phyloP scores from a whole-genome alignment of 2,888 invertebrate species.

The Pyrochroa serraticornis region DNA sequence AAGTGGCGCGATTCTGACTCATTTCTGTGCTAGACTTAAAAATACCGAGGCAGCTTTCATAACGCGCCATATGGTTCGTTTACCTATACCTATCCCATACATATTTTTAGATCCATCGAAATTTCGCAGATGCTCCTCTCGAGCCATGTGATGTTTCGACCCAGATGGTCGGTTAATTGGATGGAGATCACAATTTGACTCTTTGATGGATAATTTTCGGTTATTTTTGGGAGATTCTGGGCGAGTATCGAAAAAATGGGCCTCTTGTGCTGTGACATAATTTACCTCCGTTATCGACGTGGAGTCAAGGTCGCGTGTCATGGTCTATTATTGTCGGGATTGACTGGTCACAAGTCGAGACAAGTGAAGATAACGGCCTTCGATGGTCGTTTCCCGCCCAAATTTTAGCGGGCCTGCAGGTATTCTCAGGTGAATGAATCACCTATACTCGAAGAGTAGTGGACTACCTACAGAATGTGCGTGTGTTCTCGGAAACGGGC shows the following conservation, averaged over 20 bases:
- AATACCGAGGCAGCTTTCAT: background rate
- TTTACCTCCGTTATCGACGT: too few relatives aligned
- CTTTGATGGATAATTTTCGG: too few relatives aligned
- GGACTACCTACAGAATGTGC: conserved; percentile 1
- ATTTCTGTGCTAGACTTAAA: background rate
- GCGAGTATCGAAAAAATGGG: too few relatives aligned
- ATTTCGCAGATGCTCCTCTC: conserved; percentile 16
- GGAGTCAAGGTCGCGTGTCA: too few relatives aligned
- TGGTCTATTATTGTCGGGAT: too few relatives aligned
- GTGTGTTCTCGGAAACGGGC: background rate
- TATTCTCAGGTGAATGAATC: conserved; percentile 18
- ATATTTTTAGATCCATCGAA: conserved; percentile 18
- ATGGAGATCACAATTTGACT: background rate
- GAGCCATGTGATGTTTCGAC: conserved; percentile 7
- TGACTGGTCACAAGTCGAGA: too few relatives aligned
- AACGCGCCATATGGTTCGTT: conserved; percentile 13
- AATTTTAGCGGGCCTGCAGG: conserved; percentile 28
- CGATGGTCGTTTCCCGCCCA: conserved; percentile 15
- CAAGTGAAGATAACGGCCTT: background rate
- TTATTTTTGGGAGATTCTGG: too few relatives aligned
- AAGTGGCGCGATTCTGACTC: conserved; percentile 6
- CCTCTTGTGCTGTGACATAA: too few relatives aligned
- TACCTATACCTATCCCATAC: conserved; percentile 5
- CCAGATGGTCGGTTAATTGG: conserved; percentile 19
- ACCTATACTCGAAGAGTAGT: conserved; percentile 3